These are phyloP conservation scores for Meta bourneti DNA, from an alignment of 2,888 invertebrate species.

Conservation along the genomic window DNA sequence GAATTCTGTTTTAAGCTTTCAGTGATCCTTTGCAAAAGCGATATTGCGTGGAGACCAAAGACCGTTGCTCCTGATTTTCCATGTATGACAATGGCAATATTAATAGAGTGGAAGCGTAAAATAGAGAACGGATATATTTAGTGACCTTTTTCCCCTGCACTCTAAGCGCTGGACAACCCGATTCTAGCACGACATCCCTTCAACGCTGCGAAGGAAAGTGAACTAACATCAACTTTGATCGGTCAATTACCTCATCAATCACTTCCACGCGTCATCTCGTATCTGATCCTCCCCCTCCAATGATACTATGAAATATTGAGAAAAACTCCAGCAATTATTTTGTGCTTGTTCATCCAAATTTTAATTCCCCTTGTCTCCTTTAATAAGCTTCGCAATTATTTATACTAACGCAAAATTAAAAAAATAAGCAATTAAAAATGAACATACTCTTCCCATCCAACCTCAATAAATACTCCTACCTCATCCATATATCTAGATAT, in stretches of 20 bases:
- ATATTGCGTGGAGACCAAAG: not conserved
- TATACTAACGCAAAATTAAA: too few species aligned
- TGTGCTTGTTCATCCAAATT: not conserved
- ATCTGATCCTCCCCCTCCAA: too few species aligned
- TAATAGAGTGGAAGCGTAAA: not conserved
- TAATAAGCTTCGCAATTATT: too few species aligned
- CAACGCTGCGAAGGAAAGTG: conserved; percentile 10
- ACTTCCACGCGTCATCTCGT: too few species aligned
- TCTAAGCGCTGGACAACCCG: not conserved
- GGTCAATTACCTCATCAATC: conserved; percentile 1
- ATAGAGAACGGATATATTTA: conserved; percentile 33
- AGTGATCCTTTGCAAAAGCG: not conserved
- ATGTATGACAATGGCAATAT: not conserved
- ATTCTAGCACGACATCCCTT: not conserved
- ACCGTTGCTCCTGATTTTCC: not conserved
- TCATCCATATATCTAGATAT: too few species aligned
- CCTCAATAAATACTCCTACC: too few species aligned
- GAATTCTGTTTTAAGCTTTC: too few species aligned
- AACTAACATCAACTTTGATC: not conserved
- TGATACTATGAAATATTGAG: not conserved
- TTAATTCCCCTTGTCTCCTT: too few species aligned
- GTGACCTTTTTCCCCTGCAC: not conserved
- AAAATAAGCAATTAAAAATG: too few species aligned
- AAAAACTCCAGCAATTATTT: not conserved
- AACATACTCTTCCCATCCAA: too few species aligned